Evolutionary conservation across 2,888 invertebrate genomes (phyloP), one percentile per base, ranked within the genome.

Genomic region (Rhyacophila evoluta): DNA sequence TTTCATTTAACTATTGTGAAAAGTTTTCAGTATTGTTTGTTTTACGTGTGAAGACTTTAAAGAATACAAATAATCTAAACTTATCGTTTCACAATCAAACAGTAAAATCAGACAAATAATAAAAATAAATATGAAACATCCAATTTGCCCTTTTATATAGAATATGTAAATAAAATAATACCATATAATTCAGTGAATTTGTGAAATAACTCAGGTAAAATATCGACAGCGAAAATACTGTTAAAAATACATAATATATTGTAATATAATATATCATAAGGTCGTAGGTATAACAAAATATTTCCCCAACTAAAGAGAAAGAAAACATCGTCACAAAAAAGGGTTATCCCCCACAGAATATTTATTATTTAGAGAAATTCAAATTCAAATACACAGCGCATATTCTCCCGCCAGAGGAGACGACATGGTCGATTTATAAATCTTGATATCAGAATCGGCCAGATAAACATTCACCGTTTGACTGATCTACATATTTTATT

Each of bases 381-480:
- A 55, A 55, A 55, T 55, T 55, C 55, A 55, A 55, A 55, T 25
- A 55, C 55, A 55, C 55, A 55, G 10, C 55, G 55, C 55, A 55
- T 55, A 33, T 33, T 33, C 29, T 19, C 15, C 55, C 55, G 55
- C 55, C 55, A 55, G 19, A 12, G 29, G 29, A 33, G 29, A 55
- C 10, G 55, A 55, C 19, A 25, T 55, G 55, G 55, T 55, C 55
- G 55, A 55, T 55, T 55, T 55, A 55, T 55, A 55, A 55, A 55
- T 55, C 55, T 15, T 19, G 55, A 55, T 55, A 55, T 55, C 55
- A 55, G 55, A 55, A 55, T 55, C 55, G 25, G 55, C 25, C 10
- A 55, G 55, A 55, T 55, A 55, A 55, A 55, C 55, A 55, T 55
- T 55, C 55, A 55, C 55, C 55, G 55, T 55, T 55, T 55, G 55